Percentiles rank a stretch among this genome's conserved stretches.
Conservation (phyloP, 2,888 invertebrate species). For the Rhagium mordax region DNA sequence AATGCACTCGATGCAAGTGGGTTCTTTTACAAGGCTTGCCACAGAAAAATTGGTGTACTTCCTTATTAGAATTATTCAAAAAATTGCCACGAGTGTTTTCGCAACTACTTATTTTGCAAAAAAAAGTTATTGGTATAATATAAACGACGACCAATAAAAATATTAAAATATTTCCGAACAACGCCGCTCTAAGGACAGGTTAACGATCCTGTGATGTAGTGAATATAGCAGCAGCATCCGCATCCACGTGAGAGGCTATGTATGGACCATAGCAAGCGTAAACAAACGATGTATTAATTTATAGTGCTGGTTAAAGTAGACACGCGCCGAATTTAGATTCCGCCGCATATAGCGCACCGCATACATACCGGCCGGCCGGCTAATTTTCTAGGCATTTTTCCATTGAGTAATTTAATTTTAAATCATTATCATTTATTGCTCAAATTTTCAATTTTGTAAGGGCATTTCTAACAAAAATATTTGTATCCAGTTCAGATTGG, state of each 20-base stretch:
- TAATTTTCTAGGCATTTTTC: slow-evolving; percentile 20
- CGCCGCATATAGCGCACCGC: neutral
- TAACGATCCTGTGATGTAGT: slow-evolving; percentile 23
- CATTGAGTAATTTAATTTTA: neutral
- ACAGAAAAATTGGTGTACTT: no score
- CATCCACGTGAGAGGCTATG: slow-evolving; percentile 54
- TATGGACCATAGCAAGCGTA: slow-evolving; percentile 55
- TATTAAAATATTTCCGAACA: slow-evolving; percentile 6
- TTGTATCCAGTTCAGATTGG: no score
- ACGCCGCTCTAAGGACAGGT: slow-evolving; percentile 1
- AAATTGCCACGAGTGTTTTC: no score
- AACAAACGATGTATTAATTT: slow-evolving; percentile 56
- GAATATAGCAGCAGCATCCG: slow-evolving; percentile 36
- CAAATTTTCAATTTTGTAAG: no score
- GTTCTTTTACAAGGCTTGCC: no score
- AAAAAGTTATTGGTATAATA: no score
- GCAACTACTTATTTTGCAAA: no score
- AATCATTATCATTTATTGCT: neutral
- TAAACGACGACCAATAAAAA: slow-evolving; percentile 18
- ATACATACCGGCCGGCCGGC: neutral
- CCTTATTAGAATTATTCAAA: no score
- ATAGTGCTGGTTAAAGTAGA: slow-evolving; percentile 44
- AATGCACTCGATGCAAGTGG: no score
- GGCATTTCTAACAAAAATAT: no score
- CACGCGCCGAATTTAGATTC: slow-evolving; percentile 52